Evolutionary conservation across 2,113 vertebrate genomes (phyloP).

Genomic region (Motacilla tschutschensis): DNA sequence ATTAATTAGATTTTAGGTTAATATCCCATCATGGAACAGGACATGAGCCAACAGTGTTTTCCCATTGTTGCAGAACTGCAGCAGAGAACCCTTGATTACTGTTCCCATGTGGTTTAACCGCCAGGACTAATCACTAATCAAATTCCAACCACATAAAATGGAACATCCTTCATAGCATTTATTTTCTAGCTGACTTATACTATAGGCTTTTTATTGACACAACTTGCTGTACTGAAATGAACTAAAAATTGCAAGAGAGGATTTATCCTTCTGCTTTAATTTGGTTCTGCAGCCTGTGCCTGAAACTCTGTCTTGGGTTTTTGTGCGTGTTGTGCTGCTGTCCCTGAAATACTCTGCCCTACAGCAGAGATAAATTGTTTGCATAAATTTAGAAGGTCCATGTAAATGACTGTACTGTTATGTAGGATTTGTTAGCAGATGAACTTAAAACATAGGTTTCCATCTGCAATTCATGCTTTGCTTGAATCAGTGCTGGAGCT

Average conservation of each 20-base stretch:
- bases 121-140: conserved; percentile 70
- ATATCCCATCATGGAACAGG: conserved; percentile 73
- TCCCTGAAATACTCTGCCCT: conserved; percentile 21
- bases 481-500: not conserved
- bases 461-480: not conserved
- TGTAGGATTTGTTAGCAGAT: conserved; percentile 8
- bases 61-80: conserved; percentile 18
- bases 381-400: not conserved
- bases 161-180: conserved; percentile 57
- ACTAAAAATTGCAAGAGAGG: conserved; percentile 33
- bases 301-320: not conserved
- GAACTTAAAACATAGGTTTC: conserved; percentile 3
- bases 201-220: conserved; percentile 52
- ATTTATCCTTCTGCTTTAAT: conserved; percentile 46
- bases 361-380: conserved; percentile 26
- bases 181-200: conserved; percentile 52
- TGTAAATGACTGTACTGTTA: not conserved
- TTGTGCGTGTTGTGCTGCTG: not conserved
- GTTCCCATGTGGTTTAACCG: conserved; percentile 60
- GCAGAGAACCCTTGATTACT: conserved; percentile 58
- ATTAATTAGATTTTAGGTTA: conserved; percentile 84
- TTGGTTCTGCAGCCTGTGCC: not conserved
- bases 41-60: conserved; percentile 56
- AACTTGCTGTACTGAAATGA: conserved; percentile 26
- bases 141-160: conserved; percentile 56